Conservation (phyloP, 2,113 vertebrate genomes). For the Stictonetta naevosa region DNA sequence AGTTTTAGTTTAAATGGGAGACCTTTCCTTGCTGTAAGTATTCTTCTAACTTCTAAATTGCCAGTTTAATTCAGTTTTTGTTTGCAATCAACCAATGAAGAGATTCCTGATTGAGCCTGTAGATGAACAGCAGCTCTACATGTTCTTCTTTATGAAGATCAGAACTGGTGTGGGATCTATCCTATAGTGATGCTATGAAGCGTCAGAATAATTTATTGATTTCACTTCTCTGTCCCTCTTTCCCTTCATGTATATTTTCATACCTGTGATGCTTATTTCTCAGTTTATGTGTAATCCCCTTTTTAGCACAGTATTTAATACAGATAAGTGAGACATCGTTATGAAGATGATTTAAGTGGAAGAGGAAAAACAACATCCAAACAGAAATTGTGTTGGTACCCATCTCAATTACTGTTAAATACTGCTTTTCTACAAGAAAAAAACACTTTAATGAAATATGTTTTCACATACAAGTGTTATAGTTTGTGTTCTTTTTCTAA, state of each 20-base stretch:
- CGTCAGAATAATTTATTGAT: neutral
- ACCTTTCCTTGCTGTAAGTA: neutral
- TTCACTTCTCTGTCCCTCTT: neutral
- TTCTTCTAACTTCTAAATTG: neutral
- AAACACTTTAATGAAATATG: neutral
- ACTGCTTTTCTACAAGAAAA: neutral
- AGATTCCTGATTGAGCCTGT: neutral
- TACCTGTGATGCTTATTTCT: neutral
- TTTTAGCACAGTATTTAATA: neutral
- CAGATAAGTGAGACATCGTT: neutral
- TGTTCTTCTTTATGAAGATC: neutral
- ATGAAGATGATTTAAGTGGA: neutral
- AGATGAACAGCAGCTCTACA: neutral
- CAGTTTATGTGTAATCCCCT: neutral
- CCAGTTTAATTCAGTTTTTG: neutral
- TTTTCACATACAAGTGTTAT: neutral
- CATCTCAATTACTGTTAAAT: neutral
- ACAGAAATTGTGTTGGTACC: neutral
- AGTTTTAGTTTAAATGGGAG: neutral
- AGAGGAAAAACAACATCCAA: neutral
- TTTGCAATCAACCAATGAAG: neutral
- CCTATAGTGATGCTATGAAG: neutral
- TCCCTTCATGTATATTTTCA: neutral
- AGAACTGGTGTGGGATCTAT: neutral
- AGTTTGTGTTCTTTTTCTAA: neutral